A percentile compares a stretch with the other conserved stretches of the same genome.
Conservation (phyloP, 2,888 invertebrate species). For the Gari tellinella region DNA sequence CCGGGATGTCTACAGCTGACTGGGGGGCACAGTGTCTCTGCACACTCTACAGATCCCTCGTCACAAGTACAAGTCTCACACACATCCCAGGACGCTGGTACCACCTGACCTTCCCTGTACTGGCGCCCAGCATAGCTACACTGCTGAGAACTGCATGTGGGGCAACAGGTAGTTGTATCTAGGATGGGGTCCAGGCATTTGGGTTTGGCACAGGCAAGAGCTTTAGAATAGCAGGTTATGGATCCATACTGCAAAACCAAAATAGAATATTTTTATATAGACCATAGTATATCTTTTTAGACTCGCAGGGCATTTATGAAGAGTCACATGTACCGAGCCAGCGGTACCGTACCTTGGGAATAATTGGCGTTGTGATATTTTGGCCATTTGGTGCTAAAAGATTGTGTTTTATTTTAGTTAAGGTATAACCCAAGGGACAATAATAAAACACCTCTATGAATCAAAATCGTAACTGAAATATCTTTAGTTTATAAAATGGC, state of each 20-base stretch:
- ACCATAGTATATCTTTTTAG: not conserved
- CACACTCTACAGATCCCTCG: slow-evolving; percentile 70
- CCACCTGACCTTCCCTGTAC: slow-evolving; percentile 68
- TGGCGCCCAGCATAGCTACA: slow-evolving; percentile 63
- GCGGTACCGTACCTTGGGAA: no score
- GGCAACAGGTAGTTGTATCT: slow-evolving; percentile 75
- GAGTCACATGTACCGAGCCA: no score
- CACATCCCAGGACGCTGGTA: slow-evolving; percentile 63
- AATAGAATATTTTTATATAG: not conserved
- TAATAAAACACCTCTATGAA: no score
- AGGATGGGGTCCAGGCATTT: slow-evolving; percentile 68
- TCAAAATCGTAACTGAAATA: no score
- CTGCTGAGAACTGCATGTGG: slow-evolving; percentile 66
- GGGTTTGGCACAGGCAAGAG: slow-evolving; percentile 62
- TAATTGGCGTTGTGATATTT: no score
- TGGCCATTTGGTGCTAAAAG: no score
- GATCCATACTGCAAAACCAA: slow-evolving; percentile 68
- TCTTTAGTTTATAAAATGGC: no score
- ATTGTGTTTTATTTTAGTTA: no score
- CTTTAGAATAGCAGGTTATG: slow-evolving; percentile 64
- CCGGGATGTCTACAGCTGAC: slow-evolving; percentile 70
- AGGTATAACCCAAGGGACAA: no score
- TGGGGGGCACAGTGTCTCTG: slow-evolving; percentile 64
- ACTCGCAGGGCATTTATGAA: no score
- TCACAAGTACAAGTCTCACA: slow-evolving; percentile 77